Evolutionary conservation across 2,113 vertebrate genomes (phyloP), one percentile per base, ranked within the genome.

Genomic region (Sylvilagus bachmani): DNA sequence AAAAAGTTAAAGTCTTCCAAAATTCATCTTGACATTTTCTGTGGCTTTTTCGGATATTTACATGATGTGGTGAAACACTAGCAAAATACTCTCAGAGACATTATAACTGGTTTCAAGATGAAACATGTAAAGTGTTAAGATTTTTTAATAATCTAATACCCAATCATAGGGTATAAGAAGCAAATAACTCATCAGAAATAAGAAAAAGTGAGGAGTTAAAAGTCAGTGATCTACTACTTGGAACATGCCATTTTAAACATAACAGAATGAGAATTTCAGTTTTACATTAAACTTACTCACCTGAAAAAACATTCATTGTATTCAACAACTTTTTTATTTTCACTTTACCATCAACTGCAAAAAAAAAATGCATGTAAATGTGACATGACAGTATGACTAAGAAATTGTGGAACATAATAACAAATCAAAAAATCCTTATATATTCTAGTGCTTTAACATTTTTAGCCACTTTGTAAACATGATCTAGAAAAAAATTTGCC

Each of bases 301-400:
- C 93, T 91, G 33, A 25, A 62, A 82, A 91, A 25, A 31, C 13
- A 86, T 82, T 69, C 69, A 87, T 58, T 67, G 3, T 49, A 14
- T 91, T 11, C 1, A 82, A 11, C 61, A 91, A 27, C 2, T 51
- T 75, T 67, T 81, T 81, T 49, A 91, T 73, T 86, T 91, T 36
- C 67, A 91, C 29, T 81, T 87, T 74, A 22, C 66, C 88, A 91
- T 13, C 16, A 93, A 5, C 93, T 94, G 66, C 22, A 44, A 44
- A 44, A 44, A 44, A 53, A 94, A 94, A 29, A 53, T 64, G 19
- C 25, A 66, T 66, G 33, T 44, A 80, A 33, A 66, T 11, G n/a
- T 44, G 10, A 86, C 14, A 53, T 71, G 66, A 58, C 70, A 29
- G n/a, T 38, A 38, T 90, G 55, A 80, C 31, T 87, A 31, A 87